Evolutionary conservation across 64 coral and sea anemone genomes (phyloP).

Genomic region (Stichodactyla helianthus): DNA sequence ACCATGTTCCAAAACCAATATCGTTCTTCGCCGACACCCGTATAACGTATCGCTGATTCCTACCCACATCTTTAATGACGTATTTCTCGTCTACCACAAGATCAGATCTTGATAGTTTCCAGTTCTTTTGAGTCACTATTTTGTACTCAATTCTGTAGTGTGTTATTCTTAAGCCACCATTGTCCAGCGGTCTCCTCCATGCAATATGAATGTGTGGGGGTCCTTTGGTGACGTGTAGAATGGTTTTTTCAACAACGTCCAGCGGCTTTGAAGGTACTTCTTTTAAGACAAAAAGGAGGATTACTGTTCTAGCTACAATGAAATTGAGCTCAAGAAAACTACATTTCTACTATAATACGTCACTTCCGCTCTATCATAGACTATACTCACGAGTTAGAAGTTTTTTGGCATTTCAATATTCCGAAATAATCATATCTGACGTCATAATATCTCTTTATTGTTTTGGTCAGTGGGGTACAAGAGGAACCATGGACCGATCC

Average conservation of each 20-base stretch:
- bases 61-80: background rate
- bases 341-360: no score
- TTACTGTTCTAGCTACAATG: background rate
- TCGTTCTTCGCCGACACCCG: background rate
- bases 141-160: constrained; percentile 18
- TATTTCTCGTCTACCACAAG: background rate
- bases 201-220: constrained; percentile 11
- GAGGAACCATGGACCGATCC: no score
- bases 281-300: background rate
- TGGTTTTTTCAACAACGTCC: background rate
- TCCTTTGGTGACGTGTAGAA: background rate
- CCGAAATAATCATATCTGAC: no score
- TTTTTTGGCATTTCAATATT: no score
- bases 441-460: no score
- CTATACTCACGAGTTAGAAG: no score
- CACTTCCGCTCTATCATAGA: no score
- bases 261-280: constrained; percentile 17
- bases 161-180: background rate
- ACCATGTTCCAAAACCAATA: background rate
- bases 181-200: constrained; percentile 12
- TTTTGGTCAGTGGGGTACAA: no score
- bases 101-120: background rate
- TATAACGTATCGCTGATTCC: background rate
- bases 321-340: no score
- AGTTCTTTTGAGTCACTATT: background rate